phyloP scores from a whole-genome alignment of 2,888 invertebrate genomes.

The Cistogaster globosa region DNA sequence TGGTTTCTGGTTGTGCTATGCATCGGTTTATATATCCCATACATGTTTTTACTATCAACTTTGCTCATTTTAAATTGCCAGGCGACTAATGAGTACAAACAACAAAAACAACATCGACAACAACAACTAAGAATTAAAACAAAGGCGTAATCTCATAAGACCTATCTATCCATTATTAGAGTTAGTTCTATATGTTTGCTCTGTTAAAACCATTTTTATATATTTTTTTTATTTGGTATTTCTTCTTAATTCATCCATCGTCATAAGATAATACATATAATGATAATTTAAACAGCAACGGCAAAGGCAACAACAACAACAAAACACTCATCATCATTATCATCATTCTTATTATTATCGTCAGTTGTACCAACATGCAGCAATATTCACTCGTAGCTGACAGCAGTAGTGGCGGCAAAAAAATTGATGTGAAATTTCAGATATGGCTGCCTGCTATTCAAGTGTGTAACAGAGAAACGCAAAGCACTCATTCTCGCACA shows the following conservation, averaged over 20 bases:
- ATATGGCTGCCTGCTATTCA: conserved; percentile 59
- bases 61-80: conserved; percentile 58
- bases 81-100: conserved; percentile 23
- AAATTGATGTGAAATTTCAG: conserved; percentile 67
- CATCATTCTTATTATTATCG: conserved; percentile 19
- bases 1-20: conserved; percentile 30
- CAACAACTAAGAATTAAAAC: conserved; percentile 1
- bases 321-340: conserved; percentile 32
- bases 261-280: conserved; percentile 49
- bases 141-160: conserved; percentile 49
- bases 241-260: conserved; percentile 37
- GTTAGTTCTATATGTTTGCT: conserved; percentile 43
- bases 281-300: conserved; percentile 56
- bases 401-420: conserved; percentile 40
- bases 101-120: conserved; percentile 30
- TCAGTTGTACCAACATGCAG: conserved; percentile 33
- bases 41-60: conserved; percentile 33
- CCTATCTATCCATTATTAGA: conserved; percentile 66
- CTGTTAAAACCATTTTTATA: conserved; percentile 59
- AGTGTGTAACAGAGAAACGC: conserved; percentile 58
- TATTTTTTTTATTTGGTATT: conserved; percentile 13
- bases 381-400: conserved; percentile 17
- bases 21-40: conserved; percentile 52
- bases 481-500: conserved; percentile 51
- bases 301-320: conserved; percentile 9